Base-by-base conservation (phyloP, 2,888 invertebrate genomes). In the Caenorhabditis uteleia region DNA sequence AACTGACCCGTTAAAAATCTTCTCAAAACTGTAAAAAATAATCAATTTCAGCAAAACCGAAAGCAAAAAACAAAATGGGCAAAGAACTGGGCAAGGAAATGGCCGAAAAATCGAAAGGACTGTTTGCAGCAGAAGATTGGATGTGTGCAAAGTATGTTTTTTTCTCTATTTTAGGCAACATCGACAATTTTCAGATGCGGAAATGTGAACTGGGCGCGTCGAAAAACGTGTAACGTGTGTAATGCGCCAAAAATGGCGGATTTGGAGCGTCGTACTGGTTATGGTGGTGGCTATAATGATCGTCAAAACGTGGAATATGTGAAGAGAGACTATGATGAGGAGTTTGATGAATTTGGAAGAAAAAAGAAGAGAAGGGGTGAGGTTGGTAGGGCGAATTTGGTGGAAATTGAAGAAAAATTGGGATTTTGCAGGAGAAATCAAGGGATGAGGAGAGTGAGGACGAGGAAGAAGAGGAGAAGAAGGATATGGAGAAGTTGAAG, bases 141-240 rank as follows among this genome's bases (percentile, higher is more conserved):
- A 93, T 95, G 84, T 98, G 98, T 85, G 93, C 92, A 85, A 95
- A 95, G 87, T 88, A 39, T 48, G 75, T 62, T 65, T 64, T 44
- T 31, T 87, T 23, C 7, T n/a, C 8, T 50, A 34, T 56, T 39
- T 61, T 38, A 36, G 29, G 16, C 38, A 6, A 0, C 25, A 1
- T 34, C 51, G 3, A 2, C 54, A 5, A 7, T 31, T 53, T 74
- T 43, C 55, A 88, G 87, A 85, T 98, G 98, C 86, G 95, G 95
- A n/a, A 98, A 98, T 85, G 97, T 98, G 12, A 98, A 98, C 85
- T 95, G 95, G 98, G 95, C 97, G 23, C 88, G 95, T 68, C 88
- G 98, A 53, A 90, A 90, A 82, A 92, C 91, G 51, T 98, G 98
- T 86, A 98, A 98, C 85, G 92, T 98, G 87, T 98, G 98, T 85